Percentiles rank a stretch among this genome's conserved stretches.
These are phyloP conservation scores for Elmis aenea DNA, from an alignment of 2,888 invertebrate genomes.

Conservation along the genomic window DNA sequence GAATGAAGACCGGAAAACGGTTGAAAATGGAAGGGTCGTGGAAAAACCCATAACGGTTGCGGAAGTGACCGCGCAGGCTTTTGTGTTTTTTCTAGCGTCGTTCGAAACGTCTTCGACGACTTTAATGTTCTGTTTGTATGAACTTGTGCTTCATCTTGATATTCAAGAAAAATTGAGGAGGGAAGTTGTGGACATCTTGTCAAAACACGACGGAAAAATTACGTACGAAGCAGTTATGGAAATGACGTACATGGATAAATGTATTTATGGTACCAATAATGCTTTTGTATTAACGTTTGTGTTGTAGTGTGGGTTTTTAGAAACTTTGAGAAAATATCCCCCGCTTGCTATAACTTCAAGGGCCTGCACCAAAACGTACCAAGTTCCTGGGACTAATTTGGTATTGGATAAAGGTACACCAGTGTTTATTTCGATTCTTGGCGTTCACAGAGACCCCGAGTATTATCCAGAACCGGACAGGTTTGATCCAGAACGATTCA, in stretches of 20 bases:
- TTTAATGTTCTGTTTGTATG: conserved; percentile 48
- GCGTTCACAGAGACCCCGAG: too few species aligned
- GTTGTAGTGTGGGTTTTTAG: too few species aligned
- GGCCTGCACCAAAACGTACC: too few species aligned
- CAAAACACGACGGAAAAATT: conserved; percentile 40
- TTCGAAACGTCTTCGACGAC: conserved; percentile 41
- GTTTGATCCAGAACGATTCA: too few species aligned
- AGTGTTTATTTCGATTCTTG: too few species aligned
- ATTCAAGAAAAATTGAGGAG: conserved; percentile 44
- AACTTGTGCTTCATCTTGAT: conserved; percentile 46
- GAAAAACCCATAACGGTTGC: conserved; percentile 6
- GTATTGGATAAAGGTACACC: too few species aligned
- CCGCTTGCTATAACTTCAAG: too few species aligned
- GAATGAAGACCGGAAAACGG: too few species aligned
- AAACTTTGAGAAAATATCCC: too few species aligned
- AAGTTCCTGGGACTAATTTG: too few species aligned
- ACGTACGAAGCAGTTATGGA: conserved; percentile 48
- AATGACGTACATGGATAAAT: conserved; percentile 43
- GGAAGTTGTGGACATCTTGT: conserved; percentile 43
- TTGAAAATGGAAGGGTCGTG: background rate
- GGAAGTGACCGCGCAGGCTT: conserved; percentile 27
- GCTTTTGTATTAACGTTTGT: too few species aligned
- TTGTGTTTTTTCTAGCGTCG: conserved; percentile 34
- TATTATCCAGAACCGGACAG: too few species aligned
- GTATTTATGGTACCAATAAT: conserved; percentile 35